These are phyloP conservation scores for Paramuricea clavata DNA, from an alignment of 92 coral and sea anemone species.

Conservation along the genomic window DNA sequence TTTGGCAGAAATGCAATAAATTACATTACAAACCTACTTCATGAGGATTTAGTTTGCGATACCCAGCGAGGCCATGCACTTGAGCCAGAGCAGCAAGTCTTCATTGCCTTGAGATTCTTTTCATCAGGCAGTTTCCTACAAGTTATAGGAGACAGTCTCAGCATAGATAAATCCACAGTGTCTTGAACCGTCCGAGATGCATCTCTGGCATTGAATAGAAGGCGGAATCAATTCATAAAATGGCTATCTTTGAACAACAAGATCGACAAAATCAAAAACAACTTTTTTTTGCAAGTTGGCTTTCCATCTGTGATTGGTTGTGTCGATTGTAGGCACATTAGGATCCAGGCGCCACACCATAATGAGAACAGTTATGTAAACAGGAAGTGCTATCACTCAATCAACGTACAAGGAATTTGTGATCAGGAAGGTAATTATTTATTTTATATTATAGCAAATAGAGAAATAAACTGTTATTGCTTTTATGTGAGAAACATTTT, in stretches of 20 bases:
- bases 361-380: conserved; percentile 40
- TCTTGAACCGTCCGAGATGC: neutral
- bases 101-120: neutral
- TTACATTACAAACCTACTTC: neutral
- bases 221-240: conserved; percentile 5
- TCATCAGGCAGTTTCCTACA: neutral
- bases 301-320: neutral
- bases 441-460: too few species aligned
- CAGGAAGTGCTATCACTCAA: conserved; percentile 18
- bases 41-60: neutral
- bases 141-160: neutral
- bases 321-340: conserved; percentile 13
- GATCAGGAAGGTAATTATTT: conserved; percentile 16
- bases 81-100: neutral
- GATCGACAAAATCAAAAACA: too few species aligned
- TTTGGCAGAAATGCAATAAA: neutral
- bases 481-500: neutral
- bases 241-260: conserved; percentile 9
- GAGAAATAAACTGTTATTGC: too few species aligned
- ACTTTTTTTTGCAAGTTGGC: neutral
- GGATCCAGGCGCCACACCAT: conserved; percentile 6
- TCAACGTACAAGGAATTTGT: conserved; percentile 26
- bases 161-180: neutral
- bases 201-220: neutral
- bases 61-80: conserved; percentile 4